Percentiles rank a stretch among this genome's conserved stretches.
phyloP scores from a whole-genome alignment of 2,888 invertebrate species.

The Antheraea assamensis region DNA sequence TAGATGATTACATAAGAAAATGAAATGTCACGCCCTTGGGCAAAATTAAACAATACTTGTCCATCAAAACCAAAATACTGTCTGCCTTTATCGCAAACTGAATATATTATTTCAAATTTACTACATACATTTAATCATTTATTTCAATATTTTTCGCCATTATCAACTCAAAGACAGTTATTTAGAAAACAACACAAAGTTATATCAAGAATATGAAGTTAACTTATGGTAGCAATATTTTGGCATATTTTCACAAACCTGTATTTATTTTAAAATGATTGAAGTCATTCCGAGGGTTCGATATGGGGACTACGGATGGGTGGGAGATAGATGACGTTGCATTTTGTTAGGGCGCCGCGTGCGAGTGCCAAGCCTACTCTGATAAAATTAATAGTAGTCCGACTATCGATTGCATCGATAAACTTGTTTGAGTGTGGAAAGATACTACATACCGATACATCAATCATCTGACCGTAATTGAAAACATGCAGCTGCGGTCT shows the following conservation, averaged over 20 bases:
- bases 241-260: conserved; percentile 59
- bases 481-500: conserved; percentile 66
- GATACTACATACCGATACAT: conserved; percentile 59
- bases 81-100: neutral
- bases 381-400: conserved; percentile 71
- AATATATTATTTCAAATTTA: neutral
- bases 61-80: conserved; percentile 22
- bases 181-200: neutral
- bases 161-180: neutral
- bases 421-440: conserved; percentile 69
- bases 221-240: conserved; percentile 55
- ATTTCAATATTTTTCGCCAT: neutral
- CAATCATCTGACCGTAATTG: conserved; percentile 70
- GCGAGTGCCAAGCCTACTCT: conserved; percentile 50
- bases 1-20: conserved; percentile 72
- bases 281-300: conserved; percentile 64
- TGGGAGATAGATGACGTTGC: conserved; percentile 72
- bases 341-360: conserved; percentile 54
- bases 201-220: neutral
- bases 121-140: neutral
- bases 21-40: conserved; percentile 50
- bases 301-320: conserved; percentile 50
- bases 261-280: conserved; percentile 74
- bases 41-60: neutral
- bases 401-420: conserved; percentile 69